Conservation (phyloP, 2,113 vertebrate species). For the Pseudorhombus dupliciocellatus region DNA sequence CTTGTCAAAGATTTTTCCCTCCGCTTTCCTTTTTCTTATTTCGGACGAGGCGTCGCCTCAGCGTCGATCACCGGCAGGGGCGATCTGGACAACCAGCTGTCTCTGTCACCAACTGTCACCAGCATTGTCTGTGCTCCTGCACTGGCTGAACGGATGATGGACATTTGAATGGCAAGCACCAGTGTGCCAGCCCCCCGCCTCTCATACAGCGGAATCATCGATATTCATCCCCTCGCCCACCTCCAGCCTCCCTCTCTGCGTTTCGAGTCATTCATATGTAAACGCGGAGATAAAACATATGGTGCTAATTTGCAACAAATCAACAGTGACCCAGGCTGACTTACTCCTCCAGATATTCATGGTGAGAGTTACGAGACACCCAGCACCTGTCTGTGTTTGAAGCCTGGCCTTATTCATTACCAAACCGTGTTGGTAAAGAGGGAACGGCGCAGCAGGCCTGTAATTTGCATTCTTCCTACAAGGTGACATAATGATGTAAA, state of each 20-base stretch:
- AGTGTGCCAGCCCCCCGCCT: constrained; percentile 21
- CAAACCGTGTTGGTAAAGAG: constrained; percentile 67
- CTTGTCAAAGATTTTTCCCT: constrained; percentile 59
- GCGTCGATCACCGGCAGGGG: constrained; percentile 61
- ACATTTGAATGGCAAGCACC: constrained; percentile 71
- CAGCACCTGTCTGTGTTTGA: constrained; percentile 76
- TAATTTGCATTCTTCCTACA: constrained; percentile 72
- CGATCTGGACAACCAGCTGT: constrained; percentile 74
- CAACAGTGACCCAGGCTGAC: constrained; percentile 73
- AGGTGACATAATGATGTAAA: constrained; percentile 78
- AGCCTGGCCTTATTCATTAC: constrained; percentile 76
- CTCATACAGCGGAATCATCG: constrained; percentile 60
- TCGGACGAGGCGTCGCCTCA: constrained; percentile 58
- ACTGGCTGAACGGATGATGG: constrained; percentile 74
- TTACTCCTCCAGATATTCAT: constrained; percentile 61
- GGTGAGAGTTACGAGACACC: constrained; percentile 58
- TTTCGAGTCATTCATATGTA: constrained; percentile 77
- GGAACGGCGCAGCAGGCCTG: constrained; percentile 70
- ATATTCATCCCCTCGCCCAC: constrained; percentile 64
- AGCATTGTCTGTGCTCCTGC: constrained; percentile 70
- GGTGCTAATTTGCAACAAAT: constrained; percentile 79
- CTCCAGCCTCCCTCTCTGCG: constrained; percentile 53
- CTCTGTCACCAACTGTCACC: constrained; percentile 74
- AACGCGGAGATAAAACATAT: constrained; percentile 76
- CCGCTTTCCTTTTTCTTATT: constrained; percentile 30